Base-by-base conservation (phyloP, 2,797 vertebrate genomes). In the Chiroxiphia lanceolata region DNA sequence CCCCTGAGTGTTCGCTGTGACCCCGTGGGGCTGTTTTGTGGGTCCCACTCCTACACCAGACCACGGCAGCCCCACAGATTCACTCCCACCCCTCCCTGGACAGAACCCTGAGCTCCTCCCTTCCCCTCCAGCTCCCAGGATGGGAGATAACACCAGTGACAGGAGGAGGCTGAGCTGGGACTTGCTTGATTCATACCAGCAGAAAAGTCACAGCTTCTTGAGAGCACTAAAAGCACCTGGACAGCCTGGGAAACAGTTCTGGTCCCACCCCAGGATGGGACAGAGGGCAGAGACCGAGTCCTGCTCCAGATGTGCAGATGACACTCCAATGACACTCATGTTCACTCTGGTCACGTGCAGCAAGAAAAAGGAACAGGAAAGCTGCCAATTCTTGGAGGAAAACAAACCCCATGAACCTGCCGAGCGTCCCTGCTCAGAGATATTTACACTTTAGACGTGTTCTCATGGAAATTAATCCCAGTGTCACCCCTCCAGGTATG, bases 381-480 rank as follows among this genome's bases (percentile, higher is more conserved):
- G 79, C 18, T 76, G 79, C 92, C 95, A 94, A 0, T 29, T 74
- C 80, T 63, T 71, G 70, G 48, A 85, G 89, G 48, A 87, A 84
- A 72, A 27, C 60, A 77, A 80, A 33, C 14, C 18, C 29, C 80
- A 57, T 3, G 26, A 68, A 68, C 44, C 70, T 34, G 81, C 81
- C 67, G 47, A 63, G 68, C 5, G 1, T 77, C 75, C 65, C 76
- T 7, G 65, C 77, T 77, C 15, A 0, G 84, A 92, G 33, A 54
- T 94, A 78, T 94, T 90, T 89, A 80, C 89, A 21, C 72, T 86
- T 69, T 42, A 10, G 14, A 19, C 0, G 7, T 27, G 94, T 95
- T 95, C 93, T 94, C 94, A 95, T 71, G 83, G 94, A 94, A 83
- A 92, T 89, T 90, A 96, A 96, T 95, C 90, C 88, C 71, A 19